Evolutionary conservation across 2,797 vertebrate genomes (phyloP).

Genomic region (Melanotaenia parkinsoni): DNA sequence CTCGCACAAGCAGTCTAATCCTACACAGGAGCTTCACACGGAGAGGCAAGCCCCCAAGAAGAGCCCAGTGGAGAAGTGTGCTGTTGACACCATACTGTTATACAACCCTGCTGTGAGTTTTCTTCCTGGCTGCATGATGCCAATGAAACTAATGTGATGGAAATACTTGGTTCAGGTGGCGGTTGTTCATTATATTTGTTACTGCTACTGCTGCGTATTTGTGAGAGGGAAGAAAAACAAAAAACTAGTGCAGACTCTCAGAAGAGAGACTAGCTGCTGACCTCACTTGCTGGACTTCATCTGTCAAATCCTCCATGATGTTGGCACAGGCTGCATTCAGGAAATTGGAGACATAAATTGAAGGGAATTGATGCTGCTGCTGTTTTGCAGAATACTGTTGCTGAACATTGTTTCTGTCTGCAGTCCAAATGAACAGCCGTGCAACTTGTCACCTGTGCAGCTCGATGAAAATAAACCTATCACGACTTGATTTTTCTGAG

Average conservation of each 20-base stretch:
- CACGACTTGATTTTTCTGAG: conserved; percentile 29
- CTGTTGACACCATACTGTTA: conserved; percentile 73
- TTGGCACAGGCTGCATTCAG: conserved; percentile 59
- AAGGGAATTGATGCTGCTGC: conserved; percentile 68
- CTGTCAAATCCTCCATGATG: conserved; percentile 65
- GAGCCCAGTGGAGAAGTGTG: conserved; percentile 64
- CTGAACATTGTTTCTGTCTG: conserved; percentile 66
- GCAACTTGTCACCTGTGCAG: conserved; percentile 48
- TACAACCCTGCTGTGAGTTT: conserved; percentile 71
- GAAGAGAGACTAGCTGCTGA: conserved; percentile 59
- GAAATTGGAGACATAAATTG: conserved; percentile 76
- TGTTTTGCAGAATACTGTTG: conserved; percentile 64
- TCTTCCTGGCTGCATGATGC: conserved; percentile 64
- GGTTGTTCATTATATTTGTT: conserved; percentile 71
- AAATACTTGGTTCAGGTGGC: conserved; percentile 64
- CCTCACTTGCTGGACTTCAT: conserved; percentile 64
- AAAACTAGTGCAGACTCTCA: conserved; percentile 50
- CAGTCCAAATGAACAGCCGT: conserved; percentile 63
- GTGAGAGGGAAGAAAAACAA: conserved; percentile 22
- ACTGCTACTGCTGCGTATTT: conserved; percentile 54
- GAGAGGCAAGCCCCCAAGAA: conserved; percentile 70
- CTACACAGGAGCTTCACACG: conserved; percentile 72
- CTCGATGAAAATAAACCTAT: conserved; percentile 43
- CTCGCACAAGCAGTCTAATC: conserved; percentile 74
- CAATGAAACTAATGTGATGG: conserved; percentile 74